phyloP scores from a whole-genome alignment of 1,140 invertebrate species.

The Trialeurodes vaporariorum region DNA sequence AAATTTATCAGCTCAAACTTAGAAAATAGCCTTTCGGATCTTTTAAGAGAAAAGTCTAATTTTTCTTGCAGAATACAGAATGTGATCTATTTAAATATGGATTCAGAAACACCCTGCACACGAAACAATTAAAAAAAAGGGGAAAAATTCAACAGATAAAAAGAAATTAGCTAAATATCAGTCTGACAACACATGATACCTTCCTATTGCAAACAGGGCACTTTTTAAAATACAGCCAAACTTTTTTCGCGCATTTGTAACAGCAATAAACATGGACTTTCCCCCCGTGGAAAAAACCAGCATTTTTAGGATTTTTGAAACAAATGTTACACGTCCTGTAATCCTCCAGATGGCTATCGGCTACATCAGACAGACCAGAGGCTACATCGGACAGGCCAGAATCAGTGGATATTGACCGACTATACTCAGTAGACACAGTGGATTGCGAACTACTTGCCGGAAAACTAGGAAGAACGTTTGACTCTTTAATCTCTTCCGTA shows the following conservation, averaged over 20 bases:
- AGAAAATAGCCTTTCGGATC: no score
- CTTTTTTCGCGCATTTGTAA: constrained; percentile 49
- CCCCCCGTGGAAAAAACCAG: constrained; percentile 49
- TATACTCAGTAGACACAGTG: background rate
- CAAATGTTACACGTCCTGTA: constrained; percentile 42
- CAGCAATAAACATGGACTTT: constrained; percentile 52
- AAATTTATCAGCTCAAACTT: no score
- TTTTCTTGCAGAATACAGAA: no score
- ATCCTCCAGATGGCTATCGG: background rate
- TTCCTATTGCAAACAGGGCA: constrained; percentile 54
- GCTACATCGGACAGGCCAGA: background rate
- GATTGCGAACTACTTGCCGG: background rate
- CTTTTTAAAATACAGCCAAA: constrained; percentile 44
- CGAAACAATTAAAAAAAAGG: no score
- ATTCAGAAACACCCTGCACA: no score
- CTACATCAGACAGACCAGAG: background rate
- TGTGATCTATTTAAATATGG: no score
- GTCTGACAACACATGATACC: constrained; percentile 42
- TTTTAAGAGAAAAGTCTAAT: no score
- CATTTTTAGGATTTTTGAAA: constrained; percentile 44
- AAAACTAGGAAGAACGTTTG: background rate
- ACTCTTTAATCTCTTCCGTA: background rate
- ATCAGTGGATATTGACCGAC: background rate
- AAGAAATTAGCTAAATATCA: background rate
- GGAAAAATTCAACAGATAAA: no score